Conservation (phyloP, 2,888 invertebrate genomes). For the Anaspis maculata region DNA sequence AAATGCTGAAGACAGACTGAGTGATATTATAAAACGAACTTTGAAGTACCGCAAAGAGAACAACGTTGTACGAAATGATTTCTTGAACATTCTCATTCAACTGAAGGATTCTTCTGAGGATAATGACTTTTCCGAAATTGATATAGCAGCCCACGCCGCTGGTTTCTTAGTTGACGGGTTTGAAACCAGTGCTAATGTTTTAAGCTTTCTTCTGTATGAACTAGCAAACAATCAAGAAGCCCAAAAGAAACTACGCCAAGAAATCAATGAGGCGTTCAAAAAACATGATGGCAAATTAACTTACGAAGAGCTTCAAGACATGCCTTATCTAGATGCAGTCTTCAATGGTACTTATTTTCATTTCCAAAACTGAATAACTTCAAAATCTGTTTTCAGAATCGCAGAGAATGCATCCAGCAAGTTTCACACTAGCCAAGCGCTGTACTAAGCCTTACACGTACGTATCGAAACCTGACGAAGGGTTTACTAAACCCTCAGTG, state of each 20-base stretch:
- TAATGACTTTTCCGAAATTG: constrained; percentile 25
- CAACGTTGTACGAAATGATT: constrained; percentile 38
- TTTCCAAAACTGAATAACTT: not conserved
- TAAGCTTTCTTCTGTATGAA: constrained; percentile 36
- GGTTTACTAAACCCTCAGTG: constrained; percentile 17
- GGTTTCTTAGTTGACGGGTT: constrained; percentile 44
- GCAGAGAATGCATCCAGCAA: constrained; percentile 24
- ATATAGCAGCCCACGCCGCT: constrained; percentile 35
- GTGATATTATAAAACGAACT: constrained; percentile 29
- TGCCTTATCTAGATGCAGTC: constrained; percentile 43
- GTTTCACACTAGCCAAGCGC: constrained; percentile 14
- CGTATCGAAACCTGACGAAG: constrained; percentile 16
- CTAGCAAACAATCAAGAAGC: constrained; percentile 37
- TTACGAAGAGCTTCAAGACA: constrained; percentile 39
- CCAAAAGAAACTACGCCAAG: constrained; percentile 38
- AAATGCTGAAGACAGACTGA: constrained; percentile 32
- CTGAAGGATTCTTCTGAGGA: constrained; percentile 22
- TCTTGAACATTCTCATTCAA: constrained; percentile 38
- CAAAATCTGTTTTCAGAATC: constrained; percentile 14
- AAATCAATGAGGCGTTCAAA: constrained; percentile 31
- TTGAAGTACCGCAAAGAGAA: constrained; percentile 37
- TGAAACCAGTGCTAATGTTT: constrained; percentile 41
- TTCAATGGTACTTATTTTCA: constrained; percentile 26
- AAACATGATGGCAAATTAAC: constrained; percentile 32
- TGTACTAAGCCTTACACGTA: constrained; percentile 22